These are phyloP conservation scores for Hassar affinis DNA, from an alignment of 2,113 vertebrate genomes.

Conservation along the genomic window DNA sequence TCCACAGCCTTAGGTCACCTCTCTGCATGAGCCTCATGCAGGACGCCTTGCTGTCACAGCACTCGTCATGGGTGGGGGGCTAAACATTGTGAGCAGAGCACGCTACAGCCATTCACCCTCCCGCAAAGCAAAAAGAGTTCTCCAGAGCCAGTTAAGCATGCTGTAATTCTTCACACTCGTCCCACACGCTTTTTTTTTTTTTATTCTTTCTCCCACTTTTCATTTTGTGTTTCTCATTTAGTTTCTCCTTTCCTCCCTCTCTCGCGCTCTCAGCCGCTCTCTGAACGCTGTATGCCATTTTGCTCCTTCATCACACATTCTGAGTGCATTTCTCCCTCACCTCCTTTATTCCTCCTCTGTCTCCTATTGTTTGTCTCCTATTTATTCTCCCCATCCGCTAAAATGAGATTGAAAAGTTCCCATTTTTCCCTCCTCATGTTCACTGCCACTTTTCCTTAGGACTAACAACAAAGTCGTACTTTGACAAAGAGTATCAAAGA, in stretches of 20 bases:
- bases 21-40: conserved; percentile 42
- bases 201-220: neutral
- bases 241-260: conserved; percentile 21
- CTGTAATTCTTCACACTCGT: conserved; percentile 58
- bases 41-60: conserved; percentile 40
- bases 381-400: conserved; percentile 67
- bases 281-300: conserved; percentile 11
- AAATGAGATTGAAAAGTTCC: conserved; percentile 68
- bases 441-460: conserved; percentile 49
- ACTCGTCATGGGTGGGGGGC: conserved; percentile 56
- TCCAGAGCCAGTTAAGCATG: conserved; percentile 66
- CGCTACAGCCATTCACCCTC: conserved; percentile 39
- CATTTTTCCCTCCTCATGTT: conserved; percentile 19
- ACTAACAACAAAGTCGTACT: conserved; percentile 53
- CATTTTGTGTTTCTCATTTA: neutral
- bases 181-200: neutral
- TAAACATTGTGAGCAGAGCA: conserved; percentile 22
- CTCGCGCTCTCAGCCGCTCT: conserved; percentile 12
- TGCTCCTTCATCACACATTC: conserved; percentile 42
- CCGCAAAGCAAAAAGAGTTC: conserved; percentile 47
- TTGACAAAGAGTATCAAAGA: conserved; percentile 58
- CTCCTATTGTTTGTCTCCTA: conserved; percentile 39
- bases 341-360: neutral
- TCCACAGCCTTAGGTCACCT: conserved; percentile 45
- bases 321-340: conserved; percentile 8